Evolutionary conservation across 2,113 vertebrate species (phyloP), one percentile per base, ranked within the genome.

Genomic region (Mus pahari): DNA sequence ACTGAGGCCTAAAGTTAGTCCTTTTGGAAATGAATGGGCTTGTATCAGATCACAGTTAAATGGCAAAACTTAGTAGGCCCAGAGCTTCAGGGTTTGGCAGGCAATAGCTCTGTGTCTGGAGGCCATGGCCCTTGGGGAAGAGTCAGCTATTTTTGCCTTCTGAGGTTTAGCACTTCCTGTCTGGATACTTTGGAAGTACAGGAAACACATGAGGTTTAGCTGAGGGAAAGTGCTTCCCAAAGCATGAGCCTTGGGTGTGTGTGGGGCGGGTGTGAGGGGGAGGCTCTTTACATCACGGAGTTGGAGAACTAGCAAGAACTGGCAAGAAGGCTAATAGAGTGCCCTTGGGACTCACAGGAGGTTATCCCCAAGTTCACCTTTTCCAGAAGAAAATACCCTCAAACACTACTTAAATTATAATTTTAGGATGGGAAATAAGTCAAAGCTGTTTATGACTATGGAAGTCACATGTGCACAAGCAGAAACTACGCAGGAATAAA

Each of bases 201-300:
- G 98, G 98, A 98, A 98, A 96, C 94, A 91, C 96, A 89, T 96
- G 97, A 98, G 97, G 96, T 97, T 98, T 97, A 90, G 95, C 98
- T 94, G 94, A 97, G 97, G 97, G 96, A 97, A 98, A 98, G 94
- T 96, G 96, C 96, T 98, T 98, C 97, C 92, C 93, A 70, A 97
- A 97, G 95, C 97, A 96, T 91, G 5, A 66, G 96, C 97, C 96
- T 50, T 64, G 39, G 36, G 62, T 14, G 58, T 14, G 26, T 26
- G 39, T 9, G n/a, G 0, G 8, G 45, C 13, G 45, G 33, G 68
- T 12, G 48, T 7, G 19, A 68, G 14, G 10, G 39, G 0, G 1
- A 60, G 36, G 79, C 58, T 24, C 66, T 33, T 50, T 58, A n/a
- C 31, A 86, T 2, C 3, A 0, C 1, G 3, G n/a, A 4, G 24